A percentile compares a stretch with the other conserved stretches of the same genome.
Conservation (phyloP, 2,888 invertebrate genomes). For the Dasypolia templi region DNA sequence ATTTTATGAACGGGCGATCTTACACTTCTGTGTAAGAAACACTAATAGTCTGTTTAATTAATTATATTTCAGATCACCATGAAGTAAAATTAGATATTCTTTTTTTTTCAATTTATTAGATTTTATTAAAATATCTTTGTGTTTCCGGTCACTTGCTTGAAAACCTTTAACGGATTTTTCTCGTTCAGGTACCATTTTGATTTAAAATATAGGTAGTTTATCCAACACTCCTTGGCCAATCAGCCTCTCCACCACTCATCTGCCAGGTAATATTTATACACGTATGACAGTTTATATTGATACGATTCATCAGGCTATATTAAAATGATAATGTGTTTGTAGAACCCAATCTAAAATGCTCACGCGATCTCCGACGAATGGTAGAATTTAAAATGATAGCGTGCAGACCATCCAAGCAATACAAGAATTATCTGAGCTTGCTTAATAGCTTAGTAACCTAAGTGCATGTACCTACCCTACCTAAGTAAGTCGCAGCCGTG, state of each 20-base stretch:
- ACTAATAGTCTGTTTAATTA: too few relatives aligned
- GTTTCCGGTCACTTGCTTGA: neutral
- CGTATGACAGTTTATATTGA: neutral
- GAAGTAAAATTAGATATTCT: too few relatives aligned
- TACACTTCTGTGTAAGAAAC: too few relatives aligned
- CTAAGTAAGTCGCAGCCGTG: neutral
- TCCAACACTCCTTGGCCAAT: neutral
- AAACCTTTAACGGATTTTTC: neutral
- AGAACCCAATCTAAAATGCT: neutral
- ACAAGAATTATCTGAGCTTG: constrained; percentile 7
- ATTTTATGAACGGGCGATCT: too few relatives aligned
- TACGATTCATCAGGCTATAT: neutral
- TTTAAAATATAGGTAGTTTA: neutral
- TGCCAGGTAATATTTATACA: neutral
- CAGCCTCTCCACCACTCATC: neutral
- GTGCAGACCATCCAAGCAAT: constrained; percentile 1
- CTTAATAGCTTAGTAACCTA: neutral
- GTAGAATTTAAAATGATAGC: constrained; percentile 11
- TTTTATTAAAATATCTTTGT: neutral
- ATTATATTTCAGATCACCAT: too few relatives aligned
- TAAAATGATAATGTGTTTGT: neutral
- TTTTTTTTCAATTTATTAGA: too few relatives aligned
- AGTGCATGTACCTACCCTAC: neutral
- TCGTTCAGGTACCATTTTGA: too few relatives aligned
- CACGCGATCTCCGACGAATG: constrained; percentile 9